Base-by-base conservation (phyloP, 35 echinoderm and acorn worm genomes). In the Apostichopus japonicus region DNA sequence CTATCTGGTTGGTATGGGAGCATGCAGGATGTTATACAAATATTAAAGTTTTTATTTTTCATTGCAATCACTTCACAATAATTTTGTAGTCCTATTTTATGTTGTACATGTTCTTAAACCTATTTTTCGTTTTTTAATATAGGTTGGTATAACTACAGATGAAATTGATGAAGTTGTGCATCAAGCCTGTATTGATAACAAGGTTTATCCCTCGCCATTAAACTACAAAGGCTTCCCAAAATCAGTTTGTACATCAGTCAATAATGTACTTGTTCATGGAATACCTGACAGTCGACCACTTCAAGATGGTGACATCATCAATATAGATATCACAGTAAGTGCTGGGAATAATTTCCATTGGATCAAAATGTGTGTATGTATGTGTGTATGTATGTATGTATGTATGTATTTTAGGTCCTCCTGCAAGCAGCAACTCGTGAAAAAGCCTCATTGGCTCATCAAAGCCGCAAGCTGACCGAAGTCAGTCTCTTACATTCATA, bases 71-170 rank as follows among this genome's bases (percentile, higher is more conserved):
- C 7, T 8, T 13, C 57, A 61, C 57, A 61, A 10, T 61, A 13
- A 61, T 61, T 61, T 61, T 61, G 57, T 61, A 61, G 13, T 61
- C 57, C 7, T 61, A 6, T 61, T 61, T 61, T 1, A 44, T 44
- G 33, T 3, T 44, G 16, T 57, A 57, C 15, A 87, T 61, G 71
- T 75, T 21, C 17, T 75, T 19, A 90, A 23, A 10, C 16, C 6
- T 90, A 52, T 77, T 88, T 88, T 27, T 88, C 14, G 59, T 27
- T n/a, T 90, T 77, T 59, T 21, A 88, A 57, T 63, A 5, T 65
- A 99, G 97, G 93, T 94, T 61, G 97, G 97, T 56, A 93, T 96
- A 22, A 99, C 97, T 6, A 99, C 97, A 87, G 97, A 99, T 83
- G 61, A 89, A 15, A 92, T 99, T 11, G 97, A 99, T 88, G 95